These are phyloP conservation scores for Axea sp. DNA, from an alignment of 2,888 invertebrate species.

Conservation along the genomic window DNA sequence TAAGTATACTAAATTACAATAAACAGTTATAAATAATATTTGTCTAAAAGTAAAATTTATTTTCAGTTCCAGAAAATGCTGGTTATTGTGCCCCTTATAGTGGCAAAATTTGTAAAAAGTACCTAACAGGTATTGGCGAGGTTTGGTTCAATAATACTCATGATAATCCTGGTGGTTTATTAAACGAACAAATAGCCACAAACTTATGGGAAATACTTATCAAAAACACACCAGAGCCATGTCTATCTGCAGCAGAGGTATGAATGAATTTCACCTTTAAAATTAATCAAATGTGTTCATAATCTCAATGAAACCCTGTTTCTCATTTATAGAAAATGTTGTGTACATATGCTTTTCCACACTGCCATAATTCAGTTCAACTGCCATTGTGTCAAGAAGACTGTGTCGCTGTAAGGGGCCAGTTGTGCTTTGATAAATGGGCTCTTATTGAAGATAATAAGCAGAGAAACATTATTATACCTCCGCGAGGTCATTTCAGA, in stretches of 20 bases:
- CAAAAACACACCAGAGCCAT: slow-evolving; percentile 88
- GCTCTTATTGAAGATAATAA: slow-evolving; percentile 93
- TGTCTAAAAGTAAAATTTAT: too few relatives aligned
- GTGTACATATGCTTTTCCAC: slow-evolving; percentile 95
- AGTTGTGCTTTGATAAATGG: slow-evolving; percentile 97
- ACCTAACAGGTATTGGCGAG: slow-evolving; percentile 83
- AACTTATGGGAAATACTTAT: slow-evolving; percentile 94
- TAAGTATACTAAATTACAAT: too few relatives aligned
- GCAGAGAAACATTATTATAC: slow-evolving; percentile 87
- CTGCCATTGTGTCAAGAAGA: slow-evolving; percentile 95
- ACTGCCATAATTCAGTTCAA: slow-evolving; percentile 87
- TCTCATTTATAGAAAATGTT: slow-evolving; percentile 84
- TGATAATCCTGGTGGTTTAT: slow-evolving; percentile 85
- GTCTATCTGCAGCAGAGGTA: slow-evolving; percentile 91
- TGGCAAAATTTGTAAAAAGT: slow-evolving; percentile 89
- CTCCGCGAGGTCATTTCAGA: slow-evolving; percentile 91
- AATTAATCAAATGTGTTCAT: too few relatives aligned
- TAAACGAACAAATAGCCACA: slow-evolving; percentile 91
- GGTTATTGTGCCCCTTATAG: slow-evolving; percentile 93
- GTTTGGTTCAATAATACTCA: slow-evolving; percentile 89
- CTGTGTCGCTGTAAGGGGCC: slow-evolving; percentile 92
- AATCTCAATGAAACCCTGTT: too few relatives aligned
- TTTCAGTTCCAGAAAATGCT: slow-evolving; percentile 63
- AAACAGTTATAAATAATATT: too few relatives aligned
- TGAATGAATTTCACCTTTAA: too few relatives aligned